Evolutionary conservation across 2,113 vertebrate species (phyloP).

Genomic region (Etia nguti): DNA sequence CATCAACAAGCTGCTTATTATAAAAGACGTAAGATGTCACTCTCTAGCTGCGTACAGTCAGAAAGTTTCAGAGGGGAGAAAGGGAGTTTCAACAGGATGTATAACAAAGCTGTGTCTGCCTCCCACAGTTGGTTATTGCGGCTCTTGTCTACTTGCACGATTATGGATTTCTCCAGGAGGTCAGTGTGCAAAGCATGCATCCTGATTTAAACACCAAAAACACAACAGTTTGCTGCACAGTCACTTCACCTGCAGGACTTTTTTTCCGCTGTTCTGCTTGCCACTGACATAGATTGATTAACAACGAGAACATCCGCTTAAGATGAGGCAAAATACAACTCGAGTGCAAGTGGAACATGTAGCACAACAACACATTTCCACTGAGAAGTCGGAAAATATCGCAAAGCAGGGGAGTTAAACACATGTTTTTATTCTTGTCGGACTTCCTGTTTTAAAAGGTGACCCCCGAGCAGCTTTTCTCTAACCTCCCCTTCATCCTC

Average conservation of each 20-base stretch:
- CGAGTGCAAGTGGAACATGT: constrained; percentile 35
- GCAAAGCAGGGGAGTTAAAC: background rate
- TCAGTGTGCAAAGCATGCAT: constrained; percentile 53
- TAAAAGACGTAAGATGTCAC: constrained; percentile 68
- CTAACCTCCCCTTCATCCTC: constrained; percentile 74
- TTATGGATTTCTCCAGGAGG: constrained; percentile 74
- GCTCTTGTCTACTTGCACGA: constrained; percentile 74
- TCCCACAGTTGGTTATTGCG: constrained; percentile 72
- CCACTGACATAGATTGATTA: background rate
- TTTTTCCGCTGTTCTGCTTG: constrained; percentile 32
- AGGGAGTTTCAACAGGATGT: background rate
- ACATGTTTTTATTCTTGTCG: background rate
- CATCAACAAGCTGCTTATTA: constrained; percentile 75
- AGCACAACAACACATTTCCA: constrained; percentile 24
- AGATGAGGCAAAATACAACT: background rate
- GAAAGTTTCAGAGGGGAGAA: background rate
- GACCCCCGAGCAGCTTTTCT: constrained; percentile 71
- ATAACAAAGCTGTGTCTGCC: background rate
- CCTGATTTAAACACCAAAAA: background rate
- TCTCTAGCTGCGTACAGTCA: background rate
- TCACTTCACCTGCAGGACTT: background rate
- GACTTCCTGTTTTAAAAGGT: constrained; percentile 53
- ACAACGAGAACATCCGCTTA: constrained; percentile 34
- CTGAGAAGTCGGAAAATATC: constrained; percentile 50
- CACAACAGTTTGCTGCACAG: background rate